phyloP scores from a whole-genome alignment of 2,888 invertebrate genomes.

The Mycalesis mineus region DNA sequence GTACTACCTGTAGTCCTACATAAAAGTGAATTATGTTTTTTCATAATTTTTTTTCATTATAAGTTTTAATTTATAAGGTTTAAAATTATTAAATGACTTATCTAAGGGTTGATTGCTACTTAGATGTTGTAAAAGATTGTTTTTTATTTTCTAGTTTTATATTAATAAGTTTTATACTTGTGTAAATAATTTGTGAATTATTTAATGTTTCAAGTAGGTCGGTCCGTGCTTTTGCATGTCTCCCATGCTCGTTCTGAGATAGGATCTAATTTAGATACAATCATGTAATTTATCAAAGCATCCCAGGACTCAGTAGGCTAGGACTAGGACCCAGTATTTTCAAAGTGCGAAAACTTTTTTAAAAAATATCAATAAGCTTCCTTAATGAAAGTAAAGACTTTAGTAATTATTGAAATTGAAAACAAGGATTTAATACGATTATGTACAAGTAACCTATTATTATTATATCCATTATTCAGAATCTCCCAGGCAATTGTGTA shows the following conservation, averaged over 20 bases:
- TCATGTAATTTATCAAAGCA: slow-evolving; percentile 29
- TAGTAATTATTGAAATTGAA: slow-evolving; percentile 10
- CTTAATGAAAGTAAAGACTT: slow-evolving; percentile 20
- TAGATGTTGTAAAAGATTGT: background rate
- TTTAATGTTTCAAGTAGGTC: slow-evolving; percentile 23
- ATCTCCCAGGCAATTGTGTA: background rate
- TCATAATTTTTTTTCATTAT: slow-evolving; percentile 13
- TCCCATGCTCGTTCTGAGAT: slow-evolving; percentile 33
- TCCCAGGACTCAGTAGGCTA: slow-evolving; percentile 33
- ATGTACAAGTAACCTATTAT: slow-evolving; percentile 12
- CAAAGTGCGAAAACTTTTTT: slow-evolving; percentile 26
- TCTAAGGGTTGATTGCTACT: too few species aligned
- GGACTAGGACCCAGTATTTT: slow-evolving; percentile 23
- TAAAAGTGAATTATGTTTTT: slow-evolving; percentile 22
- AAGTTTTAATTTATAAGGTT: background rate
- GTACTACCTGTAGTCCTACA: too few species aligned
- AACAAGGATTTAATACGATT: slow-evolving; percentile 25
- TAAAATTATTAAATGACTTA: accelerated
- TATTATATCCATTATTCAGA: background rate
- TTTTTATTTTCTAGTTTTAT: background rate
- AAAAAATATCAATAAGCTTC: slow-evolving; percentile 25
- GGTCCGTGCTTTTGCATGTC: slow-evolving; percentile 21
- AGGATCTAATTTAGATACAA: slow-evolving; percentile 32
- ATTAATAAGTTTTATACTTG: too few species aligned
- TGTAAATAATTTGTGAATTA: background rate